Evolutionary conservation across 2,797 vertebrate species (phyloP), one percentile per base, ranked within the genome.

Genomic region (Esox masquinongy): DNA sequence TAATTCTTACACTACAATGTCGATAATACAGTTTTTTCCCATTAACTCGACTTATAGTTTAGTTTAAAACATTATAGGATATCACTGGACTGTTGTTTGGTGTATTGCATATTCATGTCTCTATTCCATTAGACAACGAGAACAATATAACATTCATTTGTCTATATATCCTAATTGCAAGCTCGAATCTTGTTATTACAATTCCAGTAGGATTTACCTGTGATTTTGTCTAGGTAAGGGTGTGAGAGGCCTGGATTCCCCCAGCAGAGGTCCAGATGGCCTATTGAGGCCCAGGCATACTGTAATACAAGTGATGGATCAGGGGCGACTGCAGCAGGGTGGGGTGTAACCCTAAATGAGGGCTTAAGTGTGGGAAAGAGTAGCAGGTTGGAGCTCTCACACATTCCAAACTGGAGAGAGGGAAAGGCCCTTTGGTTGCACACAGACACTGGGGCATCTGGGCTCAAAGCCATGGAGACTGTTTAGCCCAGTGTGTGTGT

Each of bases 311-410:
- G 76, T 70, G 70, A 72, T 77, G 84, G 87, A 88, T 90, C 87
- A 83, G 76, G 75, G 85, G 80, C 73, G 77, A 72, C 72, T 6
- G 68, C 66, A 68, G 70, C 80, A 77, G 88, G 88, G 86, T 83
- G 78, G 83, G 83, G 83, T 72, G n/a, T 74, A 43, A 39, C 7
- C 47, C 86, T 94, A 91, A 95, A 94, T 90, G 85, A 80, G 75
- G 77, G 77, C 79, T 77, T 64, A 74, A 66, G 93, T 93, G 94
- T 95, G 95, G 94, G 95, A 96, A 96, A 92, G 89, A 86, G 70
- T 22, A 68, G 83, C 78, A 83, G 39, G 81, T 73, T 0, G 69
- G 78, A 81, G 88, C 89, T 92, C 93, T 93, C 90, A 91, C 85
- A 88, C 89, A 91, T 91, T 92, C 90, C 86, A 85, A 73, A 73